Percentiles rank a stretch among this genome's conserved stretches.
phyloP scores from a whole-genome alignment of 2,113 vertebrate genomes.

The Amazona guildingii region DNA sequence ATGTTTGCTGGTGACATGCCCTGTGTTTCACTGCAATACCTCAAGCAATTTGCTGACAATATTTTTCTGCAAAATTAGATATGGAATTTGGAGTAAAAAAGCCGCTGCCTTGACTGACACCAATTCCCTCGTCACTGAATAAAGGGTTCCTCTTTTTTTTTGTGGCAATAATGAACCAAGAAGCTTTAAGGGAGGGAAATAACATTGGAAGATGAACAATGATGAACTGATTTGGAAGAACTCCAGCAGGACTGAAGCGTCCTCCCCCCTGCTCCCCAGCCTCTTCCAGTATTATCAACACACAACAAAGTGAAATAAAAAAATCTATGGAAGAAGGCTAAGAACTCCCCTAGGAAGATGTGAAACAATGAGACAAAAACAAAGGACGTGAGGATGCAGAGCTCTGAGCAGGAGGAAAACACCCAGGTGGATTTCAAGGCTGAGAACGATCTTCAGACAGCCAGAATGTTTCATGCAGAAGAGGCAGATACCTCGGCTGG shows the following conservation, averaged over 20 bases:
- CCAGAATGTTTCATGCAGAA: accelerated
- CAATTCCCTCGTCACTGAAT: constrained; percentile 43
- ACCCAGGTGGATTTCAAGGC: constrained; percentile 23
- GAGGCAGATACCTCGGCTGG: background rate
- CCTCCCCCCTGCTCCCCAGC: background rate
- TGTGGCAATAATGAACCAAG: constrained; percentile 3
- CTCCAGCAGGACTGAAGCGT: constrained; percentile 18
- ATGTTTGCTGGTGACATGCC: constrained; percentile 50
- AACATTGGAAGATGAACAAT: constrained; percentile 23
- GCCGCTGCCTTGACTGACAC: constrained; percentile 39
- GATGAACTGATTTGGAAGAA: constrained; percentile 24
- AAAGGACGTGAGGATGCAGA: background rate
- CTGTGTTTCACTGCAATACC: constrained; percentile 41
- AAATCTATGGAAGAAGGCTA: background rate
- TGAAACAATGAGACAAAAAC: constrained; percentile 26
- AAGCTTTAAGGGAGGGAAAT: constrained; percentile 33
- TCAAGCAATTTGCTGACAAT: constrained; percentile 62
- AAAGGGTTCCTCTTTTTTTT: constrained; percentile 35
- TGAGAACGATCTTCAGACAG: background rate
- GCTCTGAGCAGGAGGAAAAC: background rate
- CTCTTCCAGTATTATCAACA: constrained; percentile 19
- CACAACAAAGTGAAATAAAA: background rate
- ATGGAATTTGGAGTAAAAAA: constrained; percentile 53
- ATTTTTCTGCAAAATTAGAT: constrained; percentile 55
- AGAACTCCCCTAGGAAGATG: constrained; percentile 39